These are phyloP conservation scores for Colinus virginianus DNA, from an alignment of 2,113 vertebrate species.

Conservation along the genomic window DNA sequence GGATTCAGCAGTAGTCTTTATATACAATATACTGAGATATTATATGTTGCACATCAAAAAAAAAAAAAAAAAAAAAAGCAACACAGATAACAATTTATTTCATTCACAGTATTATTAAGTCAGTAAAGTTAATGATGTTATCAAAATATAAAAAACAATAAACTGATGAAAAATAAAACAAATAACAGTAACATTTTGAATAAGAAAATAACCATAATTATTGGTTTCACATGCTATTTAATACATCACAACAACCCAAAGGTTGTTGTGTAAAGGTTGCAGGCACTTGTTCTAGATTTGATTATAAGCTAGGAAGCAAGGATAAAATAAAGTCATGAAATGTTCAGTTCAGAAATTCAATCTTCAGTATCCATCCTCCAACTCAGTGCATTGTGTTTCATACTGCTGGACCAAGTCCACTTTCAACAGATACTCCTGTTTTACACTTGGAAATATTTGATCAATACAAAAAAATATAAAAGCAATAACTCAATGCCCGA, in stretches of 20 bases:
- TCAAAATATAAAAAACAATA: neutral
- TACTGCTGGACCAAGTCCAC: neutral
- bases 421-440: neutral
- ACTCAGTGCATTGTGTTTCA: neutral
- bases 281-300: neutral
- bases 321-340: neutral
- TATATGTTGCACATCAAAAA: neutral
- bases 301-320: neutral
- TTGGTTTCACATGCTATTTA: neutral
- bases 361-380: neutral
- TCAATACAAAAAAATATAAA: neutral
- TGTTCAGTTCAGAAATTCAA: neutral
- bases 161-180: neutral
- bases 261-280: neutral
- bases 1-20: neutral
- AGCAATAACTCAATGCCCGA: neutral
- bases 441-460: neutral
- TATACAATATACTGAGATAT: neutral
- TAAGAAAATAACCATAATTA: neutral
- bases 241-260: neutral
- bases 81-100: neutral
- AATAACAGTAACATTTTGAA: neutral
- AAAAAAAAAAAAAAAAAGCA: neutral
- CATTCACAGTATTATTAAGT: neutral
- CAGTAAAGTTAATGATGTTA: neutral